Base-by-base conservation (phyloP, 2,113 vertebrate genomes). In the Salvelinus fontinalis region DNA sequence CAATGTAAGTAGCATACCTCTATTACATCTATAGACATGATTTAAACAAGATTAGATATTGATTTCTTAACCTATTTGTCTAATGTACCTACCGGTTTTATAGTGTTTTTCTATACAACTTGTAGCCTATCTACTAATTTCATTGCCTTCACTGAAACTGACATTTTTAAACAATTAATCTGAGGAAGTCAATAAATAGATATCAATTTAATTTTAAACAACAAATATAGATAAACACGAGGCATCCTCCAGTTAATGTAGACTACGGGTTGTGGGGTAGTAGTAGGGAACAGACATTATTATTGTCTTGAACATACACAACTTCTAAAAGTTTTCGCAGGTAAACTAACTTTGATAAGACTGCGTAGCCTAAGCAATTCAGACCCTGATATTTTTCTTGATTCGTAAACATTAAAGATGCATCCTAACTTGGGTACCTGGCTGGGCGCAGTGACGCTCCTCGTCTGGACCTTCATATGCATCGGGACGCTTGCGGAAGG, bases 391-490 rank as follows among this genome's bases (percentile, higher is more conserved):
- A 14, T 14, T 51, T 62, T 57, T 44, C 22, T 69, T 12, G 64
- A 3, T 29, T 16, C 12, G 7, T 3, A 20, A 68, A n/a, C 29
- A 3, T 18, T 74, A 44, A 89, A 97, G 96, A 98, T 98, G 97
- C 94, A 95, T 89, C 87, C 92, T 75, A 95, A 93, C 90, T 91
- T 95, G 89, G 83, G 91, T 75, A 90, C 94, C 91, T 95, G 96
- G 91, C 86, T 96, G 83, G 95, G 93, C 9, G 90, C 92, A 81
- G 90, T 95, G 93, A 94, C 95, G 73, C 92, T 98, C 81, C 89
- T 93, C 84, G 89, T 99, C 83, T 95, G 94, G 86, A 92, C 96
- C 86, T 93, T 98, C 81, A 89, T 95, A 82, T 97, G 96, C 89
- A 89, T 98, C 91, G 93, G 95, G 5, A 92, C 94, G 71, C 90